Conservation (phyloP, 2,888 invertebrate species). For the Pyrgus malvae region DNA sequence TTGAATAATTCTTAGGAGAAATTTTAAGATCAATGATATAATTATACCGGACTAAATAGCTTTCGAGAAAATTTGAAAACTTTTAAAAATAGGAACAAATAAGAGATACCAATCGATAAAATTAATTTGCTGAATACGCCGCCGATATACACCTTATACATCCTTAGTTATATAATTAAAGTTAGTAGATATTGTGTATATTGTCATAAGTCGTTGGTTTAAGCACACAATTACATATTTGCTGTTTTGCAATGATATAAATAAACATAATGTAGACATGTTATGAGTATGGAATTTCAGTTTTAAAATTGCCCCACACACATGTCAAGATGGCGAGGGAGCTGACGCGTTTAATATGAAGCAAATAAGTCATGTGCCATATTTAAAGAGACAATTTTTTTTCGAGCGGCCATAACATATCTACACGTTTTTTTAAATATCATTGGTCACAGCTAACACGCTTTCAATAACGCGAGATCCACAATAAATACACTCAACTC, state of each 20-base stretch:
- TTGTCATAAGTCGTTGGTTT: slow-evolving; percentile 19
- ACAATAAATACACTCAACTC: not conserved
- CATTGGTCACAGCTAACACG: too few relatives aligned
- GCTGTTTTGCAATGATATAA: not conserved
- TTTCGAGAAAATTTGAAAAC: not conserved
- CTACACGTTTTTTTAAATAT: too few relatives aligned
- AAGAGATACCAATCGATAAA: slow-evolving; percentile 11
- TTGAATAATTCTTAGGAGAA: not conserved
- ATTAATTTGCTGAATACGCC: not conserved
- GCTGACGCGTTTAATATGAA: too few relatives aligned
- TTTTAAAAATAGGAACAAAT: slow-evolving; percentile 14
- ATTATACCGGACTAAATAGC: not conserved
- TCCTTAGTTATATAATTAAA: slow-evolving; percentile 3
- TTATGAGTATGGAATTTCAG: too few relatives aligned
- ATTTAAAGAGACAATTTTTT: too few relatives aligned
- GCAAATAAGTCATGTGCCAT: too few relatives aligned
- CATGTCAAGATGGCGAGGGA: too few relatives aligned
- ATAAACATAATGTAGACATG: too few relatives aligned
- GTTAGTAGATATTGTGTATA: slow-evolving; percentile 17
- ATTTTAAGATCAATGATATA: not conserved
- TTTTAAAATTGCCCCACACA: too few relatives aligned
- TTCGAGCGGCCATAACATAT: too few relatives aligned
- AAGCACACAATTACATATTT: not conserved
- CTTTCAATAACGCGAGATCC: not conserved
- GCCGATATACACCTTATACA: not conserved